These are phyloP conservation scores for Hydrotaea cyrtoneurina DNA, from an alignment of 2,888 invertebrate genomes.

Conservation along the genomic window DNA sequence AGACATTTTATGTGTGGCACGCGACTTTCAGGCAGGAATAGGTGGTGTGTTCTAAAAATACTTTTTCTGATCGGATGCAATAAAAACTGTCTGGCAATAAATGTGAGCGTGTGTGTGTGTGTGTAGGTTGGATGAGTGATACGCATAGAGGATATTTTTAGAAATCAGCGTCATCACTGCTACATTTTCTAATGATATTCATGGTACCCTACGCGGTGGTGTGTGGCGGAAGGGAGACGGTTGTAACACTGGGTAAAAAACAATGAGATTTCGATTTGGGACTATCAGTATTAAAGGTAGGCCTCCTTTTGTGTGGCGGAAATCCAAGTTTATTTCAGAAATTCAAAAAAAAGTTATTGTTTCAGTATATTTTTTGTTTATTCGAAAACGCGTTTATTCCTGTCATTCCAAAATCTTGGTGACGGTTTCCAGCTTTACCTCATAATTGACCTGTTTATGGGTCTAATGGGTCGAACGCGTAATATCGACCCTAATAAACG, in stretches of 20 bases:
- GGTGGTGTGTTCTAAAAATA: constrained; percentile 51
- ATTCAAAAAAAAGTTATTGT: too few species aligned
- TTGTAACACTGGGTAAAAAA: neutral
- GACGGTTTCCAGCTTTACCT: too few species aligned
- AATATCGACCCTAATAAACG: too few species aligned
- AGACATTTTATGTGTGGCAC: constrained; percentile 52
- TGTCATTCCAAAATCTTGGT: too few species aligned
- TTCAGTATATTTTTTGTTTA: too few species aligned
- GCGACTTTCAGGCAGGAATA: constrained; percentile 46
- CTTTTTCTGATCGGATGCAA: constrained; percentile 38
- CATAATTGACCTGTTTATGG: too few species aligned
- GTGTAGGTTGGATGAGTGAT: neutral
- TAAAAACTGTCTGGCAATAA: constrained; percentile 50
- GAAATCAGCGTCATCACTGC: constrained; percentile 70
- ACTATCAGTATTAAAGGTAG: too few species aligned
- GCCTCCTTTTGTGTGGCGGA: too few species aligned
- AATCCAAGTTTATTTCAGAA: too few species aligned
- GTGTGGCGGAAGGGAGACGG: neutral
- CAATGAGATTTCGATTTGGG: neutral
- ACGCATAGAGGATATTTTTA: constrained; percentile 65
- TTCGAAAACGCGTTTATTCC: too few species aligned
- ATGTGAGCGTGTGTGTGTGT: constrained; percentile 21
- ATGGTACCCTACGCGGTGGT: neutral
- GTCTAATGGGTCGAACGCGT: too few species aligned
- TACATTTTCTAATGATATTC: constrained; percentile 55